phyloP scores from a whole-genome alignment of 2,797 vertebrate genomes.

The Lutjanus campechanus region DNA sequence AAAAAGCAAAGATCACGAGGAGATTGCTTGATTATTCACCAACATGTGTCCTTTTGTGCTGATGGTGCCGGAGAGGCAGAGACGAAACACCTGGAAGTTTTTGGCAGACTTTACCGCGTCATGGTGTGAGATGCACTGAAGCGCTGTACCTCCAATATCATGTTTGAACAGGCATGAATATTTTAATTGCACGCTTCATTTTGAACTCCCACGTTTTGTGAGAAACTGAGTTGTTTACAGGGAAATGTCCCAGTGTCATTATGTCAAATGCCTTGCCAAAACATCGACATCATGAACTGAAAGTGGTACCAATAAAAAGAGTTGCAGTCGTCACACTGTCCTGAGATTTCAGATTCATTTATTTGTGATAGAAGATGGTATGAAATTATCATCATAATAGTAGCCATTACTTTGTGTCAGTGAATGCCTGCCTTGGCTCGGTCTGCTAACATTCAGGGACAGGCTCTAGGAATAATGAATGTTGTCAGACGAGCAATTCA shows the following conservation, averaged over 20 bases:
- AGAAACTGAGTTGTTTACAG: slow-evolving; percentile 51
- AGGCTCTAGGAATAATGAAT: slow-evolving; percentile 61
- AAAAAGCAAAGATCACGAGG: slow-evolving; percentile 61
- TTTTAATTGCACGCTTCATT: slow-evolving; percentile 64
- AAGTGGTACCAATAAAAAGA: slow-evolving; percentile 33
- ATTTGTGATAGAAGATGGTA: slow-evolving; percentile 52
- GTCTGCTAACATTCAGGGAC: slow-evolving; percentile 63
- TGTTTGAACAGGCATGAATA: slow-evolving; percentile 65
- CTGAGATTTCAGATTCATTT: slow-evolving; percentile 59
- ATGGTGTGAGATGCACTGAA: slow-evolving; percentile 38
- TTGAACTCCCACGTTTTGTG: slow-evolving; percentile 35
- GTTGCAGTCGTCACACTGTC: slow-evolving; percentile 11
- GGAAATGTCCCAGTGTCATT: slow-evolving; percentile 37
- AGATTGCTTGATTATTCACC: slow-evolving; percentile 62
- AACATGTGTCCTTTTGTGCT: slow-evolving; percentile 56
- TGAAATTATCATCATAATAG: slow-evolving; percentile 69
- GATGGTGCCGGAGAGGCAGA: slow-evolving; percentile 35
- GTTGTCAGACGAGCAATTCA: slow-evolving; percentile 68
- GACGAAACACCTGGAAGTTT: slow-evolving; percentile 56
- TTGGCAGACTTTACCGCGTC: slow-evolving; percentile 40
- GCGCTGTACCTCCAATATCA: slow-evolving; percentile 44
- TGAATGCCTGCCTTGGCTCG: slow-evolving; percentile 61
- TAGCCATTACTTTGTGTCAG: slow-evolving; percentile 61
- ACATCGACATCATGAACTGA: slow-evolving; percentile 39
- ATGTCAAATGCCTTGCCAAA: slow-evolving; percentile 46